Evolutionary conservation across 2,888 invertebrate species (phyloP).

Genomic region (Sericinus montela): DNA sequence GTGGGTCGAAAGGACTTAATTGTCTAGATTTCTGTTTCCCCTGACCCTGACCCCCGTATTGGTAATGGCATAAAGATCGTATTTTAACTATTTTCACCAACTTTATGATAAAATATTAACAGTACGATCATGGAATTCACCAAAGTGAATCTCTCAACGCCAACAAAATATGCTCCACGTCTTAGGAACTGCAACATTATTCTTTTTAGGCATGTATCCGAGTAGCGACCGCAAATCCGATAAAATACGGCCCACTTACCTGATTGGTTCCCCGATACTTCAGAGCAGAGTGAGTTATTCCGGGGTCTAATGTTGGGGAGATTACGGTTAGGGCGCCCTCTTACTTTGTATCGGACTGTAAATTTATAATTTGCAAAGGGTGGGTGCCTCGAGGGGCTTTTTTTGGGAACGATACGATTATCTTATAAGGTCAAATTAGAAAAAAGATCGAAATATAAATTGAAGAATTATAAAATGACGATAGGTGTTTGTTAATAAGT

Average conservation of each 20-base stretch:
- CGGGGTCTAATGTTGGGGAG: conserved; percentile 1
- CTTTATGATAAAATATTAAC: no score
- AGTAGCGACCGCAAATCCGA: conserved; percentile 31
- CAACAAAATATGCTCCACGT: not conserved
- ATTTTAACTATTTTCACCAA: no score
- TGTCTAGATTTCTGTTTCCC: no score
- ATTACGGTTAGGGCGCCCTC: not conserved
- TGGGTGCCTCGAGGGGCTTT: not conserved
- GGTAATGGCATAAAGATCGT: no score
- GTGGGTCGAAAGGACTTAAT: no score
- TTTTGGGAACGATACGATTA: not conserved
- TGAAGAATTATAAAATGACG: no score
- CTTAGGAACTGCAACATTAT: not conserved
- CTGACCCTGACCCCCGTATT: no score
- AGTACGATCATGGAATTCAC: not conserved
- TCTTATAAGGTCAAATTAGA: not conserved
- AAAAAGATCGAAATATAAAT: no score
- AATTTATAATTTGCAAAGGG: conserved; percentile 6
- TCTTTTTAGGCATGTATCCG: not conserved
- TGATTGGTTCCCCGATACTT: conserved; percentile 37
- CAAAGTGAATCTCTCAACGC: not conserved
- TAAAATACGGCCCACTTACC: conserved; percentile 52
- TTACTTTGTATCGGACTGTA: conserved; percentile 8
- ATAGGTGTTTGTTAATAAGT: no score
- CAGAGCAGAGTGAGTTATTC: conserved; percentile 5